A percentile compares a stretch with the other conserved stretches of the same genome.
These are phyloP conservation scores for Ichneumon xanthorius DNA, from an alignment of 2,888 invertebrate genomes.

Conservation along the genomic window DNA sequence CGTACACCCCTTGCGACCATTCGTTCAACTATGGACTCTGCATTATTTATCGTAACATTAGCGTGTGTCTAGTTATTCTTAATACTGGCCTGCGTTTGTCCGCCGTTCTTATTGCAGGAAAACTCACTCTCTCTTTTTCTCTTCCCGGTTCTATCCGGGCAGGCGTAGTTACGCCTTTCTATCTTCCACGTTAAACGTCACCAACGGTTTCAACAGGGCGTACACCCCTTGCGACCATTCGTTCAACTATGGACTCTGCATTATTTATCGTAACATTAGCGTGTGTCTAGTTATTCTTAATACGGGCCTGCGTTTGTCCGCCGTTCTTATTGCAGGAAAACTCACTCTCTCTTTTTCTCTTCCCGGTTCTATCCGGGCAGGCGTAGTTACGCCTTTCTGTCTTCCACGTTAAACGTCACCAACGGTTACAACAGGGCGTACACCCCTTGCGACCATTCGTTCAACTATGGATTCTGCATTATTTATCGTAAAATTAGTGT, in stretches of 20 bases:
- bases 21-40: constrained; percentile 8
- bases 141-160: neutral
- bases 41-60: constrained; percentile 64
- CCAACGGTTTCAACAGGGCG: constrained; percentile 4
- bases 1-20: neutral
- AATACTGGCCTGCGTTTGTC: constrained; percentile 39
- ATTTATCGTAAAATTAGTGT: constrained; percentile 66
- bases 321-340: constrained; percentile 18
- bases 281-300: constrained; percentile 66
- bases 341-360: too few relatives aligned
- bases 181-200: constrained; percentile 17
- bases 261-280: constrained; percentile 64
- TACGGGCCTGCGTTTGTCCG: neutral
- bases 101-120: constrained; percentile 43
- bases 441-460: neutral
- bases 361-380: neutral
- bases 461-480: constrained; percentile 24
- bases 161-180: constrained; percentile 10
- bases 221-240: neutral
- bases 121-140: constrained; percentile 21
- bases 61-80: constrained; percentile 65
- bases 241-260: constrained; percentile 11
- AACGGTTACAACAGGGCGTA: constrained; percentile 14
- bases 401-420: constrained; percentile 11
- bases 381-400: constrained; percentile 3